A percentile compares a stretch with the other conserved stretches of the same genome.
These are phyloP conservation scores for Diarsia brunnea DNA, from an alignment of 2,888 invertebrate genomes.

Conservation along the genomic window DNA sequence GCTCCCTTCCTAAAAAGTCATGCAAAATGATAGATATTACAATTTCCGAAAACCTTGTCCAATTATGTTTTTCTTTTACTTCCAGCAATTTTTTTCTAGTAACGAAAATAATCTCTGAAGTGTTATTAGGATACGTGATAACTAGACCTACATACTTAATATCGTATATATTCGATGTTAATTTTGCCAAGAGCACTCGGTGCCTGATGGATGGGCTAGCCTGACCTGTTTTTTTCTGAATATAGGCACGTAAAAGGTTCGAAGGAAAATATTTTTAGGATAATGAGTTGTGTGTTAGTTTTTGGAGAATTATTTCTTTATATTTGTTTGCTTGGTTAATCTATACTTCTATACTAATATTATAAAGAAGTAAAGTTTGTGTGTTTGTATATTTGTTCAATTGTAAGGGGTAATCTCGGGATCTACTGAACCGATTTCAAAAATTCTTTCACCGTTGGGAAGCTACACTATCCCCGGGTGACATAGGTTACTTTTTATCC, in stretches of 20 bases:
- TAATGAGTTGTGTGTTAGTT: slow-evolving; percentile 35
- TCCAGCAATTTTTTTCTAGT: not conserved
- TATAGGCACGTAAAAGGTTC: slow-evolving; percentile 30
- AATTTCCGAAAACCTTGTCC: not conserved
- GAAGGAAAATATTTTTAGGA: slow-evolving; percentile 30
- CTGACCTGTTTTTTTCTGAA: slow-evolving; percentile 52
- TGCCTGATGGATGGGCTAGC: slow-evolving; percentile 56
- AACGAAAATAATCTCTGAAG: slow-evolving; percentile 21
- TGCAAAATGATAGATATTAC: not conserved
- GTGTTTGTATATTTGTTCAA: no score
- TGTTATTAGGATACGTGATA: slow-evolving; percentile 32
- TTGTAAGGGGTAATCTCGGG: no score
- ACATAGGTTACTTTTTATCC: no score
- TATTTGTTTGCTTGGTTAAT: no score
- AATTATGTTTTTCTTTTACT: slow-evolving; percentile 11
- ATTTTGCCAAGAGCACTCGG: slow-evolving; percentile 63
- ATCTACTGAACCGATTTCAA: no score
- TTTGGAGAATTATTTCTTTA: not conserved
- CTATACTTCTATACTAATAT: no score
- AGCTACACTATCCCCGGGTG: no score
- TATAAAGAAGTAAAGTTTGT: no score
- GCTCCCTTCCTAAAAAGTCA: not conserved
- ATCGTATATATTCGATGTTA: slow-evolving; percentile 53
- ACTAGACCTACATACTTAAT: slow-evolving; percentile 30
- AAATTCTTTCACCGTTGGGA: no score